Percentiles rank a stretch among this genome's conserved stretches.
phyloP scores from a whole-genome alignment of 2,888 invertebrate genomes.

The Dryobota labecula region DNA sequence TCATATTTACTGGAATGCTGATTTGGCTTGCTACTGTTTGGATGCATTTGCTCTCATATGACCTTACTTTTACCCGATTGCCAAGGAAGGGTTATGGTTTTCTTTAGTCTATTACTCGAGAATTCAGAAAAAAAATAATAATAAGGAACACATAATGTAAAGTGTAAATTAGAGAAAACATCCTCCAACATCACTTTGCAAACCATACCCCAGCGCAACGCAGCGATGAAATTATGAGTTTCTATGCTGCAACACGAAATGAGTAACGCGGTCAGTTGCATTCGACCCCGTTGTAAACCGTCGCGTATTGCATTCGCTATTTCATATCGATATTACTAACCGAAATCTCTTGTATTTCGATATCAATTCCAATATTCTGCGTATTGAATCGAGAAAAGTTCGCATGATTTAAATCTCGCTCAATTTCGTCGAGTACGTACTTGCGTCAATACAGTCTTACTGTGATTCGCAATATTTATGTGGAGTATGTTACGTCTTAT shows the following conservation, averaged over 20 bases:
- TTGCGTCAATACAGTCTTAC: slow-evolving; percentile 6
- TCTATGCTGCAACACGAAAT: slow-evolving; percentile 53
- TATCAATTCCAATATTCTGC: slow-evolving; percentile 13
- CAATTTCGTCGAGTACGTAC: background rate
- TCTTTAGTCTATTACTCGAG: too few relatives aligned
- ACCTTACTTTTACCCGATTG: too few relatives aligned
- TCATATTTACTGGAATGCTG: background rate
- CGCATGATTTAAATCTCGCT: slow-evolving; percentile 9
- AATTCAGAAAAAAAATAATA: too few relatives aligned
- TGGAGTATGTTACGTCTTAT: slow-evolving; percentile 16
- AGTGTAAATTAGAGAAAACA: too few relatives aligned
- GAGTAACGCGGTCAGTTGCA: slow-evolving; percentile 60
- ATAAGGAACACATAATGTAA: too few relatives aligned
- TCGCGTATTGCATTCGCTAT: slow-evolving; percentile 39
- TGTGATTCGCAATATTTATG: slow-evolving; percentile 12
- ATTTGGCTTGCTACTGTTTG: background rate
- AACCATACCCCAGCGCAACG: slow-evolving; percentile 9
- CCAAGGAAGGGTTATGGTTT: too few relatives aligned
- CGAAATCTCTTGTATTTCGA: background rate
- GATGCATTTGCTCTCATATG: too few relatives aligned
- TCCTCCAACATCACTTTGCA: background rate
- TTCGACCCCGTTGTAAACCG: slow-evolving; percentile 30
- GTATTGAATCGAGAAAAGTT: slow-evolving; percentile 11
- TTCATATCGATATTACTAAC: slow-evolving; percentile 40
- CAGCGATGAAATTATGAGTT: slow-evolving; percentile 35